Evolutionary conservation across 2,113 vertebrate genomes (phyloP), one percentile per base, ranked within the genome.

Genomic region (Sardina pilchardus): DNA sequence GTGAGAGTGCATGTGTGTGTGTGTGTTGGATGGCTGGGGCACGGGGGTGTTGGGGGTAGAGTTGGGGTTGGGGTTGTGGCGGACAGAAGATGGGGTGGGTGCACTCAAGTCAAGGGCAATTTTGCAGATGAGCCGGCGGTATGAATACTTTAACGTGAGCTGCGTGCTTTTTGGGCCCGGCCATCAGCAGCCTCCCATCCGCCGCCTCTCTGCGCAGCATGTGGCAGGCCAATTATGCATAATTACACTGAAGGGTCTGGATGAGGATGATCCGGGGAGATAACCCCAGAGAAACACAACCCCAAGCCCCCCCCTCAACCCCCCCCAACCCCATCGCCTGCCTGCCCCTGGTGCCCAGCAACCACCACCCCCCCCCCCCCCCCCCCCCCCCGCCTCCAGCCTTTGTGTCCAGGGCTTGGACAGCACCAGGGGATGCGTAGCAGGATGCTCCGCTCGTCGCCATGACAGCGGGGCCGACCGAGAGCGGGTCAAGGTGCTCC

Each of bases 211-310:
- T 34, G 45, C 85, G 59, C 84, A 89, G 85, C 84, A 86, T 84
- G 82, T 87, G 90, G 85, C 81, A 83, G 83, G 84, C 83, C 87
- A 85, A 90, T 89, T 90, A 89, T 87, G 87, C 86, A 87, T 91
- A 86, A 88, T 88, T 89, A 89, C 85, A 85, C 82, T 82, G 81
- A 88, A 53, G 83, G 63, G 83, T 81, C 80, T 86, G 56, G 81
- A 81, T 67, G 83, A 86, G 56, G 81, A 81, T 67, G 83, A 86
- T 85, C 50, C 59, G 43, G 47, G 34, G 50, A 86, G 85, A 86
- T 86, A 81, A 86, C 86, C 86, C 81, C 81, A 53, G 50, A 84
- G 82, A 85, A 85, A 82, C 47, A 21, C 26, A 82, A 42, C 19
- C 9, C 48, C 82, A 30, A 75, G 5, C 30, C 30, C 50, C 4